Base-by-base conservation (phyloP, 2,888 invertebrate genomes). In the Agrotis puta region DNA sequence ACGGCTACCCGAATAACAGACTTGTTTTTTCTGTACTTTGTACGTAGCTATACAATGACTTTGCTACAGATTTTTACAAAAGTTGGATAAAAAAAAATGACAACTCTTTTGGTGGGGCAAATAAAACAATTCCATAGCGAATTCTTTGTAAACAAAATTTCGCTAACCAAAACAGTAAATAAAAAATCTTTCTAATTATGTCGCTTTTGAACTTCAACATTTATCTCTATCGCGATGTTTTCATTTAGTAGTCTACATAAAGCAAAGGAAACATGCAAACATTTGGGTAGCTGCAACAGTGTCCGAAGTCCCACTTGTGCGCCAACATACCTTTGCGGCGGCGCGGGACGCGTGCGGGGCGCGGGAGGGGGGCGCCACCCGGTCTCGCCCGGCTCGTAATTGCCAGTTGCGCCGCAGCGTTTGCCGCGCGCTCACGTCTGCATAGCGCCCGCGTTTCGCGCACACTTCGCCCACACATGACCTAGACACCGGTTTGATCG, bases 401-500 rank as follows among this genome's bases (percentile, higher is more conserved):
- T 79, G 90, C 86, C 92, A 95, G 95, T 95, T 93, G 94, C 94
- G 95, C 91, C 92, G 92, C 94, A 92, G 92, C 92, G 90, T 87
- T 88, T 86, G 90, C 84, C 91, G 91, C 89, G 92, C 83, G 87
- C 88, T 85, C 85, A 90, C 90, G 92, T 91, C 72, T 87, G 87
- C 83, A 79, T 83, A 71, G 88, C 88, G 89, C 85, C 63, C 88
- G 89, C 87, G 89, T 79, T 69, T 50, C 70, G 83, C 74, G 74
- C 53, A 75, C 70, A 64, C 83, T 81, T 87, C 88, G 84, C 86
- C 85, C 88, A 90, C 91, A 92, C 88, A 92, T 91, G 91, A 88
- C 89, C 89, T 89, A 88, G 87, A 87, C 88, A 89, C 88, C 87
- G 87, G 85, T 89, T 87, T 86, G 83, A 90, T 92, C 88, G 93